Conservation (phyloP, 2,888 invertebrate genomes). For the Andrena chrysosceles region DNA sequence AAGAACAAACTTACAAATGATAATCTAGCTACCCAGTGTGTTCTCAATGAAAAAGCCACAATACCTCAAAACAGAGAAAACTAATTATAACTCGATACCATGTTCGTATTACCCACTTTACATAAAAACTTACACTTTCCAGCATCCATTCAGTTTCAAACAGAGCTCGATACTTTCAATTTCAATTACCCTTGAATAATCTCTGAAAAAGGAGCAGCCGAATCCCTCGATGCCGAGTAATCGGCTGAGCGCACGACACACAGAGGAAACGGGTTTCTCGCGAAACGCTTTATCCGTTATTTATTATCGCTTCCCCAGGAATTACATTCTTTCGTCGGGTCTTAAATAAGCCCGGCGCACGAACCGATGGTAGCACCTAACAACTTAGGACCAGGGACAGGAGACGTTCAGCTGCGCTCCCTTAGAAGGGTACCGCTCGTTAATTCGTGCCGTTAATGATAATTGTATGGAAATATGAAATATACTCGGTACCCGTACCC, state of each 20-base stretch:
- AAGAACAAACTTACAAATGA: too few species aligned
- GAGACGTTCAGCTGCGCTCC: conserved; percentile 26
- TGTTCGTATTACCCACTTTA: background rate
- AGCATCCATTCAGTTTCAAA: too few species aligned
- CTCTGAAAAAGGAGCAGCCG: background rate
- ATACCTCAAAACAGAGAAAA: background rate
- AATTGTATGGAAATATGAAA: conserved; percentile 75
- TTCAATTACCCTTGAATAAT: background rate
- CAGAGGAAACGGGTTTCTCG: conserved; percentile 28
- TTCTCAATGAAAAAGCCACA: background rate
- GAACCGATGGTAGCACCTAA: conserved; percentile 45
- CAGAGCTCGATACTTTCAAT: background rate
- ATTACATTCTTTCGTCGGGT: conserved; percentile 39
- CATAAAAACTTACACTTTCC: background rate
- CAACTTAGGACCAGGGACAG: conserved; percentile 58
- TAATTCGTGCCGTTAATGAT: conserved; percentile 72
- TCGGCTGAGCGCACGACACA: conserved; percentile 8
- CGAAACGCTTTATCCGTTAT: conserved; percentile 36
- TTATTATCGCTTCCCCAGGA: conserved; percentile 50
- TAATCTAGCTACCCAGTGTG: too few species aligned
- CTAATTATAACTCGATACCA: background rate
- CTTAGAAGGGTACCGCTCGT: conserved; percentile 63
- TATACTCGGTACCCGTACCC: conserved; percentile 34
- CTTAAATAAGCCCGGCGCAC: conserved; percentile 26
- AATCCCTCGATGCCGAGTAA: conserved; percentile 17